Conservation (phyloP, 2,113 vertebrate genomes). For the Pagrus major region DNA sequence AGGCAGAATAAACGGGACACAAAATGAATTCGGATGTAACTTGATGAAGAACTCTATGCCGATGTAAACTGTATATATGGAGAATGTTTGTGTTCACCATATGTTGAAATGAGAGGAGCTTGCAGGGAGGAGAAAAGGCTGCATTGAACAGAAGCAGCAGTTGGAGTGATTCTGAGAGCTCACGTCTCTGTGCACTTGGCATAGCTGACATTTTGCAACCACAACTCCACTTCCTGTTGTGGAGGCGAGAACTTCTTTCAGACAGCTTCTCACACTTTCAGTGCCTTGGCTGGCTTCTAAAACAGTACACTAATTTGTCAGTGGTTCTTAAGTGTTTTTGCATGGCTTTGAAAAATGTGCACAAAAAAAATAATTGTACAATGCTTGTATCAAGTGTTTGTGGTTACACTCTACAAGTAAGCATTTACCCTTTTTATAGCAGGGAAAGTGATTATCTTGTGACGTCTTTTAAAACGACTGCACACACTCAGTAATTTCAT, state of each 20-base stretch:
- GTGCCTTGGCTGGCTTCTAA: slow-evolving; percentile 24
- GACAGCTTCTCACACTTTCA: slow-evolving; percentile 36
- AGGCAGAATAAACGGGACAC: neutral
- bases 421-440: slow-evolving; percentile 9
- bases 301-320: slow-evolving; percentile 2
- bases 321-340: neutral
- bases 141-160: slow-evolving; percentile 13
- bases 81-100: neutral
- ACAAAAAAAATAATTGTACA: slow-evolving; percentile 10
- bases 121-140: neutral
- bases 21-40: neutral
- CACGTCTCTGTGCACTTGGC: slow-evolving; percentile 29
- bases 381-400: neutral
- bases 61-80: neutral
- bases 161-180: slow-evolving; percentile 29
- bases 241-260: slow-evolving; percentile 43
- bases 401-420: neutral
- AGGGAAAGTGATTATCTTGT: neutral
- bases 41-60: neutral
- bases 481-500: slow-evolving; percentile 11
- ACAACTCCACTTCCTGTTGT: slow-evolving; percentile 79
- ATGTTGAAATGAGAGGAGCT: neutral
- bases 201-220: slow-evolving; percentile 74
- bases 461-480: neutral
- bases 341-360: neutral